These are phyloP conservation scores for Galbula dea DNA, from an alignment of 2,113 vertebrate genomes.

Conservation along the genomic window DNA sequence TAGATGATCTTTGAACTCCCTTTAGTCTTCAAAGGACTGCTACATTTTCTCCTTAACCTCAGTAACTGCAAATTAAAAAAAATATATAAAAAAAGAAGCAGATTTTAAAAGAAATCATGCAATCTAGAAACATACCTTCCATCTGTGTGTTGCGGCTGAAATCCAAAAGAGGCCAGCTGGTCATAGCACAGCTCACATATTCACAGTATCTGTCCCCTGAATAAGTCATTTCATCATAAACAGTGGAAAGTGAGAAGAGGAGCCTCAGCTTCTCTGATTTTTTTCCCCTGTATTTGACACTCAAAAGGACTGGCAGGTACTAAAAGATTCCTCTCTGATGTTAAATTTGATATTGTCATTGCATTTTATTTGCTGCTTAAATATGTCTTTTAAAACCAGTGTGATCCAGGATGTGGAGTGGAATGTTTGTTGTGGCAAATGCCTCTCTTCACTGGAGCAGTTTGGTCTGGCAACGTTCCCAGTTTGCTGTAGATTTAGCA, in stretches of 20 bases:
- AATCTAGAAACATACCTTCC: conserved; percentile 36
- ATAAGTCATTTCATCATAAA: conserved; percentile 28
- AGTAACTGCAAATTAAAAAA: background rate
- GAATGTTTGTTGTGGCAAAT: conserved; percentile 66
- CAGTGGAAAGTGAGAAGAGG: conserved; percentile 31
- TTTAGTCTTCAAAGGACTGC: background rate
- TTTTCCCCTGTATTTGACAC: background rate
- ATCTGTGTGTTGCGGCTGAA: conserved; percentile 45
- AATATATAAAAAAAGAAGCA: background rate
- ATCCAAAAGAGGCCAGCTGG: conserved; percentile 45
- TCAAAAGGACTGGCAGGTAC: conserved; percentile 12
- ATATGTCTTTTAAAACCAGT: conserved; percentile 45
- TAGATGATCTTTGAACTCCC: background rate
- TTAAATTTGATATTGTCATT: conserved; percentile 7
- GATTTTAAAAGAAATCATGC: conserved; percentile 38
- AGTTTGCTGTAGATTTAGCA: conserved; percentile 57
- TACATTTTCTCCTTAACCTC: background rate
- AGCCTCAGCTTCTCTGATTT: background rate
- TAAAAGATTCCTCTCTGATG: conserved; percentile 9
- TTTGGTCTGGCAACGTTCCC: conserved; percentile 37
- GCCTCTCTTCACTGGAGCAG: conserved; percentile 54
- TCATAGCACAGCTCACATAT: conserved; percentile 35
- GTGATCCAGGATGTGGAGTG: conserved; percentile 61
- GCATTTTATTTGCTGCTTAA: conserved; percentile 51
- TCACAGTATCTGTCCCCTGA: conserved; percentile 25